Conservation (phyloP, 2,113 vertebrate genomes). For the Numenius arquata region DNA sequence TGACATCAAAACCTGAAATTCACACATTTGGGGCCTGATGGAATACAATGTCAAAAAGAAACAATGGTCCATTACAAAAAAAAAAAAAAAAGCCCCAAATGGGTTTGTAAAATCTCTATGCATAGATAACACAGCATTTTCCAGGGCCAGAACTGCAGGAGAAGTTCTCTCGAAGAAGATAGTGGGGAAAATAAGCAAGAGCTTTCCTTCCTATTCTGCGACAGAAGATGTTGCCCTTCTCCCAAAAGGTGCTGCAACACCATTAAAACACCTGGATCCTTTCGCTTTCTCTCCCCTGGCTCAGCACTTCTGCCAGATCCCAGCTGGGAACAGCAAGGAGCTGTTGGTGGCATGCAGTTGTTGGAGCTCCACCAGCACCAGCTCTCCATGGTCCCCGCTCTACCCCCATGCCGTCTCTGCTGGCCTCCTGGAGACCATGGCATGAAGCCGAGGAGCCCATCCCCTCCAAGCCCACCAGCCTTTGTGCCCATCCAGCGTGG, state of each 20-base stretch:
- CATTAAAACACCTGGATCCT: background rate
- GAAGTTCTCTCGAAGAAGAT: background rate
- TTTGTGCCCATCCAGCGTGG: background rate
- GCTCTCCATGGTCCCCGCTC: too few relatives aligned
- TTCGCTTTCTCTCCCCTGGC: background rate
- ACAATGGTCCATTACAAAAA: background rate
- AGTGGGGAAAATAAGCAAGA: background rate
- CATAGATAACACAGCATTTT: background rate
- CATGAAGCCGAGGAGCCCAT: rapidly evolving
- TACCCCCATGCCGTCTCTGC: rapidly evolving
- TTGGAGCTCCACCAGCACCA: background rate
- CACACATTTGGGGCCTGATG: background rate
- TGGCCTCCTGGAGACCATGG: background rate
- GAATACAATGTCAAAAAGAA: background rate
- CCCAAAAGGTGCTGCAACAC: background rate
- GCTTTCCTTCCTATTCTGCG: background rate
- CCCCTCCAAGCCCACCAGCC: background rate
- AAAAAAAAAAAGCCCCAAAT: too few relatives aligned
- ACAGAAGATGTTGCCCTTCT: background rate
- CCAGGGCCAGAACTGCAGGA: background rate
- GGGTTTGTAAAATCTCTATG: background rate
- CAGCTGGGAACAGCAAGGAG: background rate
- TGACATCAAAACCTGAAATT: background rate
- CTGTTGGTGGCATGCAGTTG: rapidly evolving
- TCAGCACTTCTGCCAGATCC: background rate